Conservation (phyloP, 2,888 invertebrate genomes). For the Coremacera marginata region DNA sequence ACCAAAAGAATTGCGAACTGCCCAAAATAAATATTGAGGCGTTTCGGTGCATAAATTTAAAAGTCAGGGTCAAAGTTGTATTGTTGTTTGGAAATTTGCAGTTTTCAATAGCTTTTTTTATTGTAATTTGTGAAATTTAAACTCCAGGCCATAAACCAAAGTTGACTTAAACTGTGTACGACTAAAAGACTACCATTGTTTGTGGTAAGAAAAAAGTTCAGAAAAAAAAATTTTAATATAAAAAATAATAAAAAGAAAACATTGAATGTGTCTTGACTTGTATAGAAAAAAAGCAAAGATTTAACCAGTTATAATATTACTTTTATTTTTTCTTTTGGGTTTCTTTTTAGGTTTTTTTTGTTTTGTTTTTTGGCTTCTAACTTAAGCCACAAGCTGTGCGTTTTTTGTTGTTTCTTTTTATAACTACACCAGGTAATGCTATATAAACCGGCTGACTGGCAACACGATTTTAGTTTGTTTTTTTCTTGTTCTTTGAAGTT, state of each 20-base stretch:
- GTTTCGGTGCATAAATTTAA: neutral
- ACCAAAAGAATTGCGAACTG: neutral
- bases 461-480: neutral
- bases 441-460: neutral
- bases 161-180: neutral
- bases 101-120: neutral
- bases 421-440: too few relatives aligned
- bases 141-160: neutral
- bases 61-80: conserved; percentile 16
- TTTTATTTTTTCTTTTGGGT: too few relatives aligned
- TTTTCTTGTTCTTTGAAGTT: neutral
- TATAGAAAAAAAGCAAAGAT: neutral
- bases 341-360: too few relatives aligned
- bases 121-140: neutral
- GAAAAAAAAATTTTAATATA: neutral
- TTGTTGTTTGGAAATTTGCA: conserved; percentile 7
- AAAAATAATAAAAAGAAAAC: neutral
- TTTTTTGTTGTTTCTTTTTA: too few relatives aligned
- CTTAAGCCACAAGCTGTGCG: too few relatives aligned
- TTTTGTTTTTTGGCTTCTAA: too few relatives aligned
- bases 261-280: neutral
- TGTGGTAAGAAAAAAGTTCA: neutral
- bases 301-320: too few relatives aligned
- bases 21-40: neutral
- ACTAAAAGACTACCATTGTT: too few relatives aligned